These are phyloP conservation scores for Macrobrachium rosenbergii DNA, from an alignment of 1,140 invertebrate genomes.

Conservation along the genomic window DNA sequence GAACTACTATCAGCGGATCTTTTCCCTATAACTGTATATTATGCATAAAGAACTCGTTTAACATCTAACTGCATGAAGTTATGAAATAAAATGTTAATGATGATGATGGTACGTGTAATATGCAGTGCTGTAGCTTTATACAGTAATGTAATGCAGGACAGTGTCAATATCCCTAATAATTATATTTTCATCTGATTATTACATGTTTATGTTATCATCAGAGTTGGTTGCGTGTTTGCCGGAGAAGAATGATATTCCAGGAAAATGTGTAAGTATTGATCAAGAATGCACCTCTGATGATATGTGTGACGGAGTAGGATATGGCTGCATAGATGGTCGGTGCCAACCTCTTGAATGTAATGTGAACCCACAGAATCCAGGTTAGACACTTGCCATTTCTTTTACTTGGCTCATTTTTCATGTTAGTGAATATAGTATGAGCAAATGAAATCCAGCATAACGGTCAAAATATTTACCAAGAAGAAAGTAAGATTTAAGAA, in stretches of 20 bases:
- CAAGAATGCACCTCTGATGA: slow-evolving; percentile 15
- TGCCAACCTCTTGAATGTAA: slow-evolving; percentile 59
- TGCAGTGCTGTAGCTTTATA: neutral
- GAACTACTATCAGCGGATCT: too few relatives aligned
- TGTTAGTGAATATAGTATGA: too few relatives aligned
- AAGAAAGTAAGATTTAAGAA: too few relatives aligned
- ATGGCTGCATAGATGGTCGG: slow-evolving; percentile 45
- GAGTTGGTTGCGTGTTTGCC: slow-evolving; percentile 33
- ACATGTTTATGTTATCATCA: neutral
- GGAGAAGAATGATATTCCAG: slow-evolving; percentile 37
- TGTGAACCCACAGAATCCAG: slow-evolving; percentile 39
- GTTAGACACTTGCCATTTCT: neutral
- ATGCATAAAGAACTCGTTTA: too few relatives aligned
- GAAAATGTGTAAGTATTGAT: slow-evolving; percentile 17
- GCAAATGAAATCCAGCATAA: too few relatives aligned
- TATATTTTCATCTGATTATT: neutral
- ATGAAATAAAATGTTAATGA: too few relatives aligned
- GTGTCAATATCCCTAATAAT: neutral
- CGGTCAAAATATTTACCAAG: too few relatives aligned
- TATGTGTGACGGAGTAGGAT: slow-evolving; percentile 47
- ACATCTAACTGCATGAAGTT: too few relatives aligned
- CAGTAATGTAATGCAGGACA: neutral
- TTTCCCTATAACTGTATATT: too few relatives aligned
- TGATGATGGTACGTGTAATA: too few relatives aligned
- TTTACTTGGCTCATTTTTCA: neutral